Conservation (phyloP, 2,888 invertebrate genomes). For the Blastobasis adustella region DNA sequence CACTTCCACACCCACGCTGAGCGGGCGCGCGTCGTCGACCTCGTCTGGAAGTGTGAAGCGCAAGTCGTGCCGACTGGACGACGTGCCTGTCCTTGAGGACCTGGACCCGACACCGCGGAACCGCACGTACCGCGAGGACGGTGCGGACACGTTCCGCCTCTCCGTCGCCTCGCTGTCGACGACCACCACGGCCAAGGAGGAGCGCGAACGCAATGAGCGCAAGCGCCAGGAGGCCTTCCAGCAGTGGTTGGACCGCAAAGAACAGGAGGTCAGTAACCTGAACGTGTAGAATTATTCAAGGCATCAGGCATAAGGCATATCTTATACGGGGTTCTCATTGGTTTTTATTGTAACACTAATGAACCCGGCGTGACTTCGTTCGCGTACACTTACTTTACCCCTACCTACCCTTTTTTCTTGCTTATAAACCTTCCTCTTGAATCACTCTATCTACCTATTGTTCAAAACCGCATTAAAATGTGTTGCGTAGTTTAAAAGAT, state of each 20-base stretch:
- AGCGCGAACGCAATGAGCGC: conserved; percentile 54
- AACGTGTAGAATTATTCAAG: too few species aligned
- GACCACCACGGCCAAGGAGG: conserved; percentile 60
- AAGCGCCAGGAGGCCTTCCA: conserved; percentile 56
- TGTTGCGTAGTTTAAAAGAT: too few species aligned
- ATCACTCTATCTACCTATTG: too few species aligned
- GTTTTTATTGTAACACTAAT: too few species aligned
- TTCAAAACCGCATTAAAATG: too few species aligned
- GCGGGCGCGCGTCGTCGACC: conserved; percentile 45
- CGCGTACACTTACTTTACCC: too few species aligned
- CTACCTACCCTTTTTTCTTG: too few species aligned
- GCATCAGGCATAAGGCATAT: too few species aligned
- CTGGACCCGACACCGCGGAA: conserved; percentile 38
- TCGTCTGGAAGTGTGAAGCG: conserved; percentile 53
- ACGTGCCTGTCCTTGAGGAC: conserved; percentile 15
- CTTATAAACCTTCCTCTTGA: too few species aligned
- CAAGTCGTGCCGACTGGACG: conserved; percentile 49
- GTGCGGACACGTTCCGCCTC: conserved; percentile 57
- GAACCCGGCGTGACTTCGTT: too few species aligned
- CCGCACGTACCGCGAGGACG: conserved; percentile 54
- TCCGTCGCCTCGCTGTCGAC: conserved; percentile 62
- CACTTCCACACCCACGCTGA: conserved; percentile 59
- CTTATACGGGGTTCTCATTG: too few species aligned
- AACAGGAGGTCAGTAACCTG: conserved; percentile 45
- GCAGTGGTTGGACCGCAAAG: conserved; percentile 59